Evolutionary conservation across 2,888 invertebrate genomes (phyloP), one percentile per base, ranked within the genome.

Genomic region (Leucoma salicis): DNA sequence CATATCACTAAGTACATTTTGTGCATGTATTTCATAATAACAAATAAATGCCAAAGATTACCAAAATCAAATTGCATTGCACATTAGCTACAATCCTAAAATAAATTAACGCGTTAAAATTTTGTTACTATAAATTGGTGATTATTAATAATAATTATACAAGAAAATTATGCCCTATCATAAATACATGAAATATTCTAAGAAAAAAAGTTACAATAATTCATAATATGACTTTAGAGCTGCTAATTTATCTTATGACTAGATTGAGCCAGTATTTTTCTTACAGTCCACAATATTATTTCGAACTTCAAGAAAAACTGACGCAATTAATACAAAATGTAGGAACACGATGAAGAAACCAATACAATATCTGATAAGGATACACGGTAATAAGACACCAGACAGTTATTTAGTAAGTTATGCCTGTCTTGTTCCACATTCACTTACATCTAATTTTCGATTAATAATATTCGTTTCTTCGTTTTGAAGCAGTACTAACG

Each of bases 231-330:
- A 82, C 80, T 76, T 79, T 73, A 74, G 72, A 82, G 82, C 74
- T 79, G 79, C 79, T 82, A 78, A 86, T 86, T 85, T 82, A 86
- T 85, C 88, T 89, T 89, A 89, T 88, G 88, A 89, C 88, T 89
- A 89, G 88, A 89, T 88, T 89, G 88, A 89, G 88, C 85, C 88
- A 88, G 87, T 83, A 71, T 70, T 75, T 70, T 77, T 73, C 74
- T 70, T 65, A 78, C 71, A 77, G 78, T 79, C 73, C 76, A 73
- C 69, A 69, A 62, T 64, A 62, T 71, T 66, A 64, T 68, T 66
- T 63, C 55, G 74, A 82, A 78, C 75, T 71, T 63, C 63, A 76
- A 78, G 79, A 78, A 81, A 82, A 82, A 72, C 82, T 82, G 83
- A 85, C 83, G 72, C 81, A 82, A 82, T 75, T 72, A 80, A 81